Conservation (phyloP, 23 tunicate genomes). For the Ascidia mentula region DNA sequence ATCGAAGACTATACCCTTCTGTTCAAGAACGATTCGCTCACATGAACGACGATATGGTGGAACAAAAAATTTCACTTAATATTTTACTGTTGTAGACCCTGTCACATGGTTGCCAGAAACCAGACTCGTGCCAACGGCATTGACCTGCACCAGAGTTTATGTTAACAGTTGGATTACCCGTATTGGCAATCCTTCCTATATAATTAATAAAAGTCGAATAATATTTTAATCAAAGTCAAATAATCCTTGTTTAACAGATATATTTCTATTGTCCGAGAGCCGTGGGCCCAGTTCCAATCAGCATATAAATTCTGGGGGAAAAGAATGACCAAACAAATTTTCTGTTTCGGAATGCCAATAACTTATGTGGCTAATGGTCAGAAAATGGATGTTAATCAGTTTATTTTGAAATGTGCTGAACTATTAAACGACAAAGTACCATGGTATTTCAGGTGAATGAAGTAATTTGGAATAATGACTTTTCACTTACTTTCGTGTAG, state of each 20-base stretch:
- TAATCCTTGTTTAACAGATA: background rate
- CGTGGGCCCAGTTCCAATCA: background rate
- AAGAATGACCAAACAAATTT: background rate
- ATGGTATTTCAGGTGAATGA: background rate
- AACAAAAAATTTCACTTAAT: too few relatives aligned
- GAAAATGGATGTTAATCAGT: background rate
- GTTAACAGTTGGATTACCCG: too few relatives aligned
- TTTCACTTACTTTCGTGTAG: too few relatives aligned
- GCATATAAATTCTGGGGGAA: background rate
- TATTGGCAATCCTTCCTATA: too few relatives aligned
- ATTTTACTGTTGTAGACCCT: background rate
- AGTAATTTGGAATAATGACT: background rate
- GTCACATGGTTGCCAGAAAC: too few relatives aligned
- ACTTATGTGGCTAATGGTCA: background rate
- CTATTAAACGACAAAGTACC: background rate
- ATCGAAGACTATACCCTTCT: too few relatives aligned
- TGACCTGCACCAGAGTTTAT: too few relatives aligned
- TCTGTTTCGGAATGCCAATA: background rate
- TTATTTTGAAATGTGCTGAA: background rate
- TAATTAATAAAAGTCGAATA: too few relatives aligned
- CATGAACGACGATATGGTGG: too few relatives aligned
- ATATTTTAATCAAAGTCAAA: background rate
- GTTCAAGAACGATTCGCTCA: too few relatives aligned
- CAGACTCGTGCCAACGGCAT: too few relatives aligned
- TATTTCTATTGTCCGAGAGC: background rate